These are phyloP conservation scores for Tiaroga cobitis DNA, from an alignment of 2,797 vertebrate species.

Conservation along the genomic window DNA sequence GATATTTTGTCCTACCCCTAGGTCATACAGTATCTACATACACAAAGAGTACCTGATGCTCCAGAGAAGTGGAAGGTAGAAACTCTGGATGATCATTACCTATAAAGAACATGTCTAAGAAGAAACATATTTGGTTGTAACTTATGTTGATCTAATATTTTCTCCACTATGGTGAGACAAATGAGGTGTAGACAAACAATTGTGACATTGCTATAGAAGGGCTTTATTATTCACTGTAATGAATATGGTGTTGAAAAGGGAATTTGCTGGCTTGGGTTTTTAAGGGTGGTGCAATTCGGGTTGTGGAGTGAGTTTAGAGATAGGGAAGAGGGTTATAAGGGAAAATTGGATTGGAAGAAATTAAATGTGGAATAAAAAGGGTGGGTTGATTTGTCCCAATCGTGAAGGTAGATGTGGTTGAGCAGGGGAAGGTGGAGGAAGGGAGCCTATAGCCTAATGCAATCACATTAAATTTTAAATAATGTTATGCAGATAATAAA, in stretches of 20 bases:
- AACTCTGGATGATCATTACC: neutral
- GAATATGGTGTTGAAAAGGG: constrained; percentile 19
- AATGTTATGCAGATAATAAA: constrained; percentile 82
- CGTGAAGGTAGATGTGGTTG: constrained; percentile 17
- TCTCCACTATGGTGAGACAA: constrained; percentile 9
- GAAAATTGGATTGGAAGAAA: neutral
- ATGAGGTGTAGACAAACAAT: neutral
- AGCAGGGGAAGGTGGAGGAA: constrained; percentile 57
- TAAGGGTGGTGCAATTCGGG: neutral
- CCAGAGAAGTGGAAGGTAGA: constrained; percentile 1
- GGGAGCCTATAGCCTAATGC: constrained; percentile 76
- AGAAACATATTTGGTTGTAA: neutral
- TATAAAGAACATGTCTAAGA: neutral
- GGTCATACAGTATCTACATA: neutral
- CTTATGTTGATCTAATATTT: constrained; percentile 13
- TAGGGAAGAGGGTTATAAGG: neutral
- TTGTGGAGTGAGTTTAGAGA: constrained; percentile 12
- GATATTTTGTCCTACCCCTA: too few species aligned
- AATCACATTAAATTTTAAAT: constrained; percentile 83
- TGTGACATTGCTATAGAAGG: neutral
- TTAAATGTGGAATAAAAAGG: constrained; percentile 26
- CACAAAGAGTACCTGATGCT: neutral
- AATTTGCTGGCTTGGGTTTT: constrained; percentile 2
- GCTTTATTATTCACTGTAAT: constrained; percentile 4
- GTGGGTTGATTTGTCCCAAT: constrained; percentile 17